A percentile compares a stretch with the other conserved stretches of the same genome.
Evolutionary conservation across 2,888 invertebrate genomes (phyloP).

Genomic region (Sepiola atlantica): DNA sequence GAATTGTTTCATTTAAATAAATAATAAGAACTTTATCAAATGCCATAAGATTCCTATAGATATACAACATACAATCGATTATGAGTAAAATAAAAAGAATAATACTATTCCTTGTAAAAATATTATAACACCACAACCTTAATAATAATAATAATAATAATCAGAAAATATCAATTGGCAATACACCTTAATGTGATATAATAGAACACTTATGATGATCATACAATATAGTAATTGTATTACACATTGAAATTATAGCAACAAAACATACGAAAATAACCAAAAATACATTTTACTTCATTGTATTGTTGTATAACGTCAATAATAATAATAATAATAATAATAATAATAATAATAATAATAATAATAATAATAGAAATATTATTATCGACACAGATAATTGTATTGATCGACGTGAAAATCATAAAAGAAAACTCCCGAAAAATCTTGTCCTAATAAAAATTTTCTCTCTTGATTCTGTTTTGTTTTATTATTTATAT

Average conservation of each 20-base stretch:
- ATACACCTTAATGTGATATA: not conserved
- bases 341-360: not conserved
- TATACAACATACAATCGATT: not conserved
- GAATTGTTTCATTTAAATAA: no score
- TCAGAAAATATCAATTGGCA: not conserved
- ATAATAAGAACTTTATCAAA: no score
- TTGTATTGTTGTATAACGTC: not conserved
- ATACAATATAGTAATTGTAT: not conserved
- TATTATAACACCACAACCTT: not conserved
- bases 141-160: not conserved
- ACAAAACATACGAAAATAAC: not conserved
- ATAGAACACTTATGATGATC: not conserved
- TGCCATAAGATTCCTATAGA: no score
- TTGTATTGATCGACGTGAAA: conserved; percentile 32
- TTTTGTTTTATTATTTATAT: not conserved
- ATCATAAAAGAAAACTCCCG: conserved; percentile 32
- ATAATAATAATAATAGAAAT: not conserved
- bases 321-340: conserved; percentile 10
- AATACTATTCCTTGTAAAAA: not conserved
- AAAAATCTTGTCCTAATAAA: conserved; percentile 23
- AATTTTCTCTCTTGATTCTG: not conserved
- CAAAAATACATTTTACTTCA: not conserved
- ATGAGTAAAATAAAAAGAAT: not conserved
- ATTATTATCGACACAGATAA: conserved; percentile 21
- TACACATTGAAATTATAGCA: not conserved